These are phyloP conservation scores for Nothoprocta perdicaria DNA, from an alignment of 2,113 vertebrate genomes.

Conservation along the genomic window DNA sequence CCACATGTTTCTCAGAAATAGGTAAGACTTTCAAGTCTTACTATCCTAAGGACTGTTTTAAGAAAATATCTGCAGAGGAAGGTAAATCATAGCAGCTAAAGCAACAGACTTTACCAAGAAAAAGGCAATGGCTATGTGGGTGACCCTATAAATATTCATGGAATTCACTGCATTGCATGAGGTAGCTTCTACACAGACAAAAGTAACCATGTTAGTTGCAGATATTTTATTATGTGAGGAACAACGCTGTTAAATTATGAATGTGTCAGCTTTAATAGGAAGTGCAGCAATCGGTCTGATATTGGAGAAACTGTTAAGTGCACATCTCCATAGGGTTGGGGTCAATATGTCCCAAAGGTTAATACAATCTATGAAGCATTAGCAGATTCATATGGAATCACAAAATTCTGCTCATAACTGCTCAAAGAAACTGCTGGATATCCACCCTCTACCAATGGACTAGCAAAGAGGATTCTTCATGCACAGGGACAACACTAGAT, in stretches of 20 bases:
- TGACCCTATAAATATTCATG: neutral
- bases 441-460: neutral
- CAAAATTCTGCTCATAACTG: neutral
- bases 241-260: neutral
- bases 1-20: neutral
- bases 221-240: neutral
- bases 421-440: neutral
- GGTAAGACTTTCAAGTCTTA: neutral
- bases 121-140: neutral
- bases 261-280: neutral
- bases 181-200: neutral
- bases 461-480: neutral
- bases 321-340: neutral
- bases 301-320: neutral
- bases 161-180: neutral
- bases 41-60: neutral
- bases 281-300: neutral
- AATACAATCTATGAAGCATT: neutral
- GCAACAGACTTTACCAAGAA: neutral
- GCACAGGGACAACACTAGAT: neutral
- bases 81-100: neutral
- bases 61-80: neutral
- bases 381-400: neutral
- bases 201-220: neutral
- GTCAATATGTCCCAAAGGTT: neutral